These are phyloP conservation scores for Lottia scabra DNA, from an alignment of 2,888 invertebrate genomes.

Conservation along the genomic window DNA sequence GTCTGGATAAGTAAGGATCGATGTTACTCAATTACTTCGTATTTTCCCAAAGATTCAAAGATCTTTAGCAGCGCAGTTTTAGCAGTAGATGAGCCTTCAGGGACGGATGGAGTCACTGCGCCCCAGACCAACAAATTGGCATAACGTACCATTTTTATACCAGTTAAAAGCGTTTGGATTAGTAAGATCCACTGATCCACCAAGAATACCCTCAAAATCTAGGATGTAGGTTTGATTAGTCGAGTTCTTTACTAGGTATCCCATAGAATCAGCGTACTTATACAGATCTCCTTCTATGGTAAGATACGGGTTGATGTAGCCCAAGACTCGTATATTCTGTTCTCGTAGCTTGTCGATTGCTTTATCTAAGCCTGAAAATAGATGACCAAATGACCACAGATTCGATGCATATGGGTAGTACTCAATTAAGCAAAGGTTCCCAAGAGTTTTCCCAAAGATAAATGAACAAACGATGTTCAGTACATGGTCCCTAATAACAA, in stretches of 20 bases:
- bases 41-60: no score
- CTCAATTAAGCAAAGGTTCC: no score
- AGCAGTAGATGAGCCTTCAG: no score
- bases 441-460: no score
- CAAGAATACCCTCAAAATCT: constrained; percentile 56
- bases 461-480: no score
- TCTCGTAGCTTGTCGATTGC: constrained; percentile 35
- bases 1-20: constrained; percentile 55
- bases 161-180: constrained; percentile 53
- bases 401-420: no score
- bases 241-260: constrained; percentile 52
- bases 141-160: constrained; percentile 52
- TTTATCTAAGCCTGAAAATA: constrained; percentile 44
- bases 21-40: no score
- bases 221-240: constrained; percentile 40
- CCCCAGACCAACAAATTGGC: no score
- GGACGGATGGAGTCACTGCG: no score
- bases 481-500: no score
- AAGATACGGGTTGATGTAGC: constrained; percentile 61
- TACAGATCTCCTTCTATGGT: constrained; percentile 51
- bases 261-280: constrained; percentile 38
- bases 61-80: no score
- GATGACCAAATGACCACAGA: no score
- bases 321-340: constrained; percentile 50
- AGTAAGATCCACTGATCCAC: constrained; percentile 61